Percentiles rank a stretch among this genome's conserved stretches.
phyloP scores from a whole-genome alignment of 2,888 invertebrate species.

The Tryphoninae sp. region DNA sequence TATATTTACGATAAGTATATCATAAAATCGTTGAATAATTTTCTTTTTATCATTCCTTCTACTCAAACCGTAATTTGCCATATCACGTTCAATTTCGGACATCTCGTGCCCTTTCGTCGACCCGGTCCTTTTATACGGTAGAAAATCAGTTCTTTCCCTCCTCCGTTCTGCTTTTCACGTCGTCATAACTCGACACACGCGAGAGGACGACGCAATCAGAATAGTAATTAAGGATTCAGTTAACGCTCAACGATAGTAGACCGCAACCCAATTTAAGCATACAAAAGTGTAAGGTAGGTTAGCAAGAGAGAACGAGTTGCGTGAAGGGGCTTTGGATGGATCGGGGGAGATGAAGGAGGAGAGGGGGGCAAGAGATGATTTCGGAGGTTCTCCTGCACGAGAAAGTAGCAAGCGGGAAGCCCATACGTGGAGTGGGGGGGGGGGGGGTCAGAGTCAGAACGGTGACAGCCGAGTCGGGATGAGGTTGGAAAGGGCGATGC shows the following conservation, averaged over 20 bases:
- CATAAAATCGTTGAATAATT: neutral
- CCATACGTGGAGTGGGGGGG: constrained; percentile 23
- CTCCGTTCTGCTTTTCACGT: neutral
- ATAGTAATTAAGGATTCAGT: constrained; percentile 79
- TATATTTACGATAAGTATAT: neutral
- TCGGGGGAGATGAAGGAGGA: neutral
- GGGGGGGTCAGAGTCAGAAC: constrained; percentile 13
- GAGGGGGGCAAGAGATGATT: constrained; percentile 36
- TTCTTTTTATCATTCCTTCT: neutral
- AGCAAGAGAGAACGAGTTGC: constrained; percentile 65
- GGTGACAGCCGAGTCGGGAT: constrained; percentile 34
- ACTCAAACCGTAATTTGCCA: too few relatives aligned
- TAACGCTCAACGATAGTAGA: constrained; percentile 75
- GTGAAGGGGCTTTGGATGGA: constrained; percentile 18
- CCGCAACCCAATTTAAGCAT: constrained; percentile 77
- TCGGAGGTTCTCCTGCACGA: constrained; percentile 43
- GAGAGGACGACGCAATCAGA: constrained; percentile 73
- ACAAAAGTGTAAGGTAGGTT: constrained; percentile 75
- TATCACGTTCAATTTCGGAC: neutral
- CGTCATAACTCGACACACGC: constrained; percentile 32
- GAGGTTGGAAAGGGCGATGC: constrained; percentile 43
- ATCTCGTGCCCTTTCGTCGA: neutral
- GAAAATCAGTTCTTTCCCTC: constrained; percentile 10
- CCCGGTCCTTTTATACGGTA: constrained; percentile 6
- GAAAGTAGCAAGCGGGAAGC: constrained; percentile 30